Percentiles rank a stretch among this genome's conserved stretches.
phyloP scores from a whole-genome alignment of 2,797 vertebrate species.

The Glossophaga mutica region DNA sequence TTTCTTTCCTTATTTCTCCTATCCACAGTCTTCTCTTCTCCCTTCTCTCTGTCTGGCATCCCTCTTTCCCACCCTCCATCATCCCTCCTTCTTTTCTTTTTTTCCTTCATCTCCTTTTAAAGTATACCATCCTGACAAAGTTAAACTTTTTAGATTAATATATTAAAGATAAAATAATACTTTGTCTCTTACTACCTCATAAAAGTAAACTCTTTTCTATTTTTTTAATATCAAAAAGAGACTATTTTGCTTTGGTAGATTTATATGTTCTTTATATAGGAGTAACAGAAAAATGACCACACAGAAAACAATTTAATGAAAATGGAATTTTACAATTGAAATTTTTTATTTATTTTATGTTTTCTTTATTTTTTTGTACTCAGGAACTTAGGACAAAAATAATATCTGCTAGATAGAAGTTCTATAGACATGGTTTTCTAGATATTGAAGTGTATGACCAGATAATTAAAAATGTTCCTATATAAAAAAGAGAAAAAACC shows the following conservation, averaged over 20 bases:
- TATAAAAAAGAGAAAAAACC: not conserved
- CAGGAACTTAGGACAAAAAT: not conserved
- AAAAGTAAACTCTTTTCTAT: not conserved
- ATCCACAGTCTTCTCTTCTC: too few species aligned
- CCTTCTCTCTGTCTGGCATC: not conserved
- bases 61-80: not conserved
- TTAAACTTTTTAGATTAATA: not conserved
- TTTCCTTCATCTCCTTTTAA: not conserved
- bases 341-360: not conserved
- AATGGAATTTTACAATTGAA: not conserved
- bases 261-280: not conserved
- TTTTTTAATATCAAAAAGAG: not conserved
- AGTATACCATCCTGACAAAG: not conserved
- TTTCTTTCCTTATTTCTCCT: not conserved
- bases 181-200: not conserved
- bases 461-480: not conserved
- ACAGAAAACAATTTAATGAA: not conserved
- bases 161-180: not conserved
- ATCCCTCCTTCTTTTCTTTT: not conserved
- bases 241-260: not conserved
- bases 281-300: not conserved
- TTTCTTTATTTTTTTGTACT: not conserved
- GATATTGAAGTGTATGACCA: not conserved
- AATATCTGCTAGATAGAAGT: not conserved
- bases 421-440: not conserved